These are phyloP conservation scores for Plectropomus leopardus DNA, from an alignment of 2,113 vertebrate species.

Conservation along the genomic window DNA sequence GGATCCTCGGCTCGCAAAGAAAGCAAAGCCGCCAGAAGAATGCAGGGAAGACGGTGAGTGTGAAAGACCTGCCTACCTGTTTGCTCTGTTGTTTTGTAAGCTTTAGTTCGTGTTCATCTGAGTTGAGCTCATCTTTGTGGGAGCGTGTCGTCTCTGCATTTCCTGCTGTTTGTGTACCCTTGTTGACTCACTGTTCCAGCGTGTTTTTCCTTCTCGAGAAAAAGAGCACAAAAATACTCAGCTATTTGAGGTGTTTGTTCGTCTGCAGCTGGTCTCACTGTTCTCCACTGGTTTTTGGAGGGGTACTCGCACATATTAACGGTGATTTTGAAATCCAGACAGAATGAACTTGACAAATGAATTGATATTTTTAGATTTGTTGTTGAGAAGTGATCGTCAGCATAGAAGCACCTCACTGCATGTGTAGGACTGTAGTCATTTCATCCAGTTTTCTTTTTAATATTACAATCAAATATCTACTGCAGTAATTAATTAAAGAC, in stretches of 20 bases:
- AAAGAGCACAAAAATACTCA: conserved; percentile 39
- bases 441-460: neutral
- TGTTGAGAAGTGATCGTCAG: neutral
- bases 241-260: conserved; percentile 36
- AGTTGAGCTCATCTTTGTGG: conserved; percentile 33
- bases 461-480: neutral
- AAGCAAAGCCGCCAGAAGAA: conserved; percentile 98
- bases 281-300: conserved; percentile 15
- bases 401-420: neutral
- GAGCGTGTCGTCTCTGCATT: conserved; percentile 27
- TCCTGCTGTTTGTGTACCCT: conserved; percentile 48
- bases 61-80: conserved; percentile 5
- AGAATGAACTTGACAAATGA: neutral
- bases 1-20: conserved; percentile 98
- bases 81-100: conserved; percentile 31
- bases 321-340: conserved; percentile 3
- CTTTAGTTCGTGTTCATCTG: conserved; percentile 30
- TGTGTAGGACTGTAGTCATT: conserved; percentile 2
- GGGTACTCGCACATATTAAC: neutral
- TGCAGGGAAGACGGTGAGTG: conserved; percentile 98
- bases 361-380: neutral
- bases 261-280: conserved; percentile 18
- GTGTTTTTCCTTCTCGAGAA: conserved; percentile 11
- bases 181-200: conserved; percentile 32
- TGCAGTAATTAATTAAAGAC: neutral